These are phyloP conservation scores for Panagrolaimus sp. DNA, from an alignment of 1,140 invertebrate species.

Conservation along the genomic window DNA sequence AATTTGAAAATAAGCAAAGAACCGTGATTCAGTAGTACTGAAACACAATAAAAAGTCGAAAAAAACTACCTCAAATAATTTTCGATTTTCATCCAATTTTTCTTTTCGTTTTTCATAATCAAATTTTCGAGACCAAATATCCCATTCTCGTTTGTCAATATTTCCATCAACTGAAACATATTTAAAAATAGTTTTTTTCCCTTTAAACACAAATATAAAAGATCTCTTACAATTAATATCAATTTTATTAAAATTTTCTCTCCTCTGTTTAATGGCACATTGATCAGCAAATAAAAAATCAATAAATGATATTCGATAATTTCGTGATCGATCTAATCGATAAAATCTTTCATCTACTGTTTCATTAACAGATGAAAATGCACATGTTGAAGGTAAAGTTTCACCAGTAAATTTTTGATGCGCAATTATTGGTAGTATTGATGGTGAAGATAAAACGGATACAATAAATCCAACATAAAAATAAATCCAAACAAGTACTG, in stretches of 20 bases:
- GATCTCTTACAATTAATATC: background rate
- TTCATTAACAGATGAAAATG: background rate
- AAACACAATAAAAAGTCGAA: background rate
- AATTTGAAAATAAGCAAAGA: too few species aligned
- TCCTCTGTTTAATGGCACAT: background rate
- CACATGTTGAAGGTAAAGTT: background rate
- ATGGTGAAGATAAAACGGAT: too few species aligned
- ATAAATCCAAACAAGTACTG: too few species aligned
- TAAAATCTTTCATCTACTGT: background rate
- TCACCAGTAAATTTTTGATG: conserved; percentile 7
- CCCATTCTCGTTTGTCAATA: background rate
- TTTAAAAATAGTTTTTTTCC: too few species aligned
- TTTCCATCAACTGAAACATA: background rate
- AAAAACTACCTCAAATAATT: background rate
- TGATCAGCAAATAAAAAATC: background rate
- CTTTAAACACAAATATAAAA: too few species aligned
- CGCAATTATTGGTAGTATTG: background rate
- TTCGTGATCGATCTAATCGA: background rate
- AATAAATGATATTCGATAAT: background rate
- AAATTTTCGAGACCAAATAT: background rate
- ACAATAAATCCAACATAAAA: too few species aligned
- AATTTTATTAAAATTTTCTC: background rate
- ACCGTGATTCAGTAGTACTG: background rate
- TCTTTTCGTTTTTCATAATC: background rate
- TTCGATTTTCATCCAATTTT: background rate